Conservation (phyloP, 2,113 vertebrate genomes). For the Salvelinus namaycush region DNA sequence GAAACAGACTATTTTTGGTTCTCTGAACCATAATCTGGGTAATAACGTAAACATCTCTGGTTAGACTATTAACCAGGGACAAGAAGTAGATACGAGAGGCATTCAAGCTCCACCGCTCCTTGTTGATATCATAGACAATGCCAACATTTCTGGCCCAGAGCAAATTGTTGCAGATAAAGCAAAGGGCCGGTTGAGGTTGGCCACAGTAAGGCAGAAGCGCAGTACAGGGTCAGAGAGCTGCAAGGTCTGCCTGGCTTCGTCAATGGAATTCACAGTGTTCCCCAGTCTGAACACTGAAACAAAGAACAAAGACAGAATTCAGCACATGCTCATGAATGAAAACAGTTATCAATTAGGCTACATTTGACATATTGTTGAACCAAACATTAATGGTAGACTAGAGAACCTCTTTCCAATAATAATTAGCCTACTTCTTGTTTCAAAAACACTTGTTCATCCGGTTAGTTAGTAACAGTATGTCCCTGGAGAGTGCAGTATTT, state of each 20-base stretch:
- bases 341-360: neutral
- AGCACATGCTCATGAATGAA: conserved; percentile 23
- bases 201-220: conserved; percentile 79
- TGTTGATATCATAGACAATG: conserved; percentile 72
- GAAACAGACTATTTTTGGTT: conserved; percentile 47
- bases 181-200: conserved; percentile 83
- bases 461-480: too few species aligned
- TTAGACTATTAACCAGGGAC: conserved; percentile 81
- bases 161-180: conserved; percentile 85
- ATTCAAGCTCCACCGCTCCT: conserved; percentile 78
- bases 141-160: conserved; percentile 82
- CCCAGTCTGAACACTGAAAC: conserved; percentile 91
- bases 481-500: too few species aligned
- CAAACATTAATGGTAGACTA: neutral
- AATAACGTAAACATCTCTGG: conserved; percentile 82
- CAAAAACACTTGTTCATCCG: too few species aligned
- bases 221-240: conserved; percentile 77
- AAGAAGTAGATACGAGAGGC: conserved; percentile 83
- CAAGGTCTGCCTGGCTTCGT: conserved; percentile 77
- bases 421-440: too few species aligned
- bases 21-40: conserved; percentile 72
- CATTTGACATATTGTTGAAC: neutral
- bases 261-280: conserved; percentile 82
- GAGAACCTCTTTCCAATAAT: too few species aligned
- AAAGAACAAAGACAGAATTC: conserved; percentile 46